Conservation (phyloP, 2,888 invertebrate species). For the Pyrrhosoma nymphula region DNA sequence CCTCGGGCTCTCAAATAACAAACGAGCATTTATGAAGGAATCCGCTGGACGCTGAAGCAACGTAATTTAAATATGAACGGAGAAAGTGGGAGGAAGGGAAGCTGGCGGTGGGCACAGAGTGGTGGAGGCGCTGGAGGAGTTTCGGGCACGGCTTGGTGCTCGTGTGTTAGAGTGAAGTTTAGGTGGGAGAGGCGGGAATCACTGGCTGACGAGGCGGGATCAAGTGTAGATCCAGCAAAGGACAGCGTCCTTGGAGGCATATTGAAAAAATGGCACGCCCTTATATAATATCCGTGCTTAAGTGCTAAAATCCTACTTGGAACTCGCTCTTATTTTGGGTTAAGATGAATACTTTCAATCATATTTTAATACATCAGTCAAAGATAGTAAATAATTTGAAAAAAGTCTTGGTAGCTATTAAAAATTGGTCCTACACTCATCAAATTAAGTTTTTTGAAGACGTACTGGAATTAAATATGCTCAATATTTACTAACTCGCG, state of each 20-base stretch:
- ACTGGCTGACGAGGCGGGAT: background rate
- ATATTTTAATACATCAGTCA: too few species aligned
- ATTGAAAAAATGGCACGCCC: background rate
- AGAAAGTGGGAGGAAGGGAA: background rate
- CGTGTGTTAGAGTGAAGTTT: background rate
- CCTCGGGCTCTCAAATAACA: constrained; percentile 9
- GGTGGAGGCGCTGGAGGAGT: too few species aligned
- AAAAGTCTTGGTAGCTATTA: too few species aligned
- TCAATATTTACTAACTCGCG: too few species aligned
- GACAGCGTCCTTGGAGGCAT: constrained; percentile 30
- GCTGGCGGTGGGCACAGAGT: background rate
- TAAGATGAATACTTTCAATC: too few species aligned
- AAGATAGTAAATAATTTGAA: too few species aligned
- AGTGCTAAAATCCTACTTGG: background rate
- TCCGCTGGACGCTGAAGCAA: background rate
- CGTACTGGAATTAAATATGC: too few species aligned
- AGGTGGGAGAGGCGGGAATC: background rate
- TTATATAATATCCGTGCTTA: background rate
- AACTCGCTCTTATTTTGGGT: background rate
- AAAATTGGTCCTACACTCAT: too few species aligned
- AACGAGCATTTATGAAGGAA: constrained; percentile 20
- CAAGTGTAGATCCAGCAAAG: background rate
- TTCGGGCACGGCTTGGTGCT: too few species aligned
- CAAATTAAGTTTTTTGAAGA: too few species aligned
- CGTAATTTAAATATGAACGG: background rate